Base-by-base conservation (phyloP, 2,797 vertebrate species). In the Sarcoramphus papa region DNA sequence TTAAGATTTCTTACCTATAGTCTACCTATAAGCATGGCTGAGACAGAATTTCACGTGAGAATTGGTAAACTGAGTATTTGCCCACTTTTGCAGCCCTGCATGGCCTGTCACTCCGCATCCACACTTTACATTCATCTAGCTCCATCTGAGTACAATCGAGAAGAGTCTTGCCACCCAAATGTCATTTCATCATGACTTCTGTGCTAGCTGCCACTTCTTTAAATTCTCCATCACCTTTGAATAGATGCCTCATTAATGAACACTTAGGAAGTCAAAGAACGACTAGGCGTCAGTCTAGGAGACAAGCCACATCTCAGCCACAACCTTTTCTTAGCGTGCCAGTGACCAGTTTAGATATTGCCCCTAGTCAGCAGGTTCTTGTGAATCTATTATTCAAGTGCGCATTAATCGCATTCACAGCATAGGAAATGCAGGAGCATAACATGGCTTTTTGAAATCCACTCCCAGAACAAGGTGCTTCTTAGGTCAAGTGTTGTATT, bases 61-160 rank as follows among this genome's bases (percentile, higher is more conserved):
- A 62, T 12, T 14, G 15, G 48, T 4, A 41, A 76, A 14, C 2
- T 6, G 25, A 33, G 69, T n/a, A 31, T 19, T 51, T 60, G 40
- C 37, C 45, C 1, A 0, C 33, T 54, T 65, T 8, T 76, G 51
- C 68, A 53, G 80, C 47, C 47, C 54, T 68, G 31, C 13, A 3
- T 17, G 59, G 30, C 23, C 35, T 47, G 17, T 72, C 48, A 12
- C 28, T 41, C 18, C 48, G 8, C 23, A 3, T 25, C 18, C 14
- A 6, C 2, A 5, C 69, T 70, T 73, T 17, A 17, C 30, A 24
- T 23, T 30, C 24, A 1, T 0, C 10, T 0, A 41, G 63, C 70
- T 87, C 67, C n/a, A 14, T 25, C 84, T 56, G 53, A 88, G 25
- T 4, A 3, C 4, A 20, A 4, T 2, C 24, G 33, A 45, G 67